These are phyloP conservation scores for Epistrophella euchroma DNA, from an alignment of 2,888 invertebrate species.

Conservation along the genomic window DNA sequence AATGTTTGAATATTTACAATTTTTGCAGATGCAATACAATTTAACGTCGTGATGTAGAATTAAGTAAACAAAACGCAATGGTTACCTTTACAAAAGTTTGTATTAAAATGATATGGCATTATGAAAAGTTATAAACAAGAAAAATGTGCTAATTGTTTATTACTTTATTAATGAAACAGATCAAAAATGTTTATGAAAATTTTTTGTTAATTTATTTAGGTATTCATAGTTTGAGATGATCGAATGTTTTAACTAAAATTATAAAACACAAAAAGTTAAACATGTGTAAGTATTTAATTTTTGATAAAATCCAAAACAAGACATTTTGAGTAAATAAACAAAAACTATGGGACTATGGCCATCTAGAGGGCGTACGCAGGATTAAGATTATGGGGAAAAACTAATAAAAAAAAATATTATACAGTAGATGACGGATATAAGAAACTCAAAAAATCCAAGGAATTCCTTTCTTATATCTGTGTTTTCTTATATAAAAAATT, in stretches of 20 bases:
- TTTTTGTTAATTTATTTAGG: background rate
- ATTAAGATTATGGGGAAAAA: too few relatives aligned
- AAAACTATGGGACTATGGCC: too few relatives aligned
- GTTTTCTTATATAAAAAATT: too few relatives aligned
- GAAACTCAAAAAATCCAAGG: too few relatives aligned
- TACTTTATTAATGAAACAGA: constrained; percentile 15
- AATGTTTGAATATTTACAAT: constrained; percentile 55
- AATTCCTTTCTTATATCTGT: too few relatives aligned
- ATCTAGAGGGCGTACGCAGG: too few relatives aligned
- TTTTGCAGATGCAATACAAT: constrained; percentile 50
- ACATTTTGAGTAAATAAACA: too few relatives aligned
- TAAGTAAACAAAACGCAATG: constrained; percentile 33
- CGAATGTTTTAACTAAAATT: background rate
- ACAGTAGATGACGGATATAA: too few relatives aligned
- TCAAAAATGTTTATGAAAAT: constrained; percentile 10
- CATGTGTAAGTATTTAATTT: too few relatives aligned
- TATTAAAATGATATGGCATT: constrained; percentile 6
- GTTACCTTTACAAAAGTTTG: constrained; percentile 22
- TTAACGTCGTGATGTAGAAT: constrained; percentile 46
- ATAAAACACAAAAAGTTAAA: too few relatives aligned
- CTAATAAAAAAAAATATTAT: too few relatives aligned
- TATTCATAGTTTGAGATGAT: background rate
- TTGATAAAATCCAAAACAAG: background rate
- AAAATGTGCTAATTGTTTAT: constrained; percentile 28
- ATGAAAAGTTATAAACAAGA: constrained; percentile 56